Percentiles rank a stretch among this genome's conserved stretches.
These are phyloP conservation scores for Bellardia bayeri DNA, from an alignment of 2,888 invertebrate species.

Conservation along the genomic window DNA sequence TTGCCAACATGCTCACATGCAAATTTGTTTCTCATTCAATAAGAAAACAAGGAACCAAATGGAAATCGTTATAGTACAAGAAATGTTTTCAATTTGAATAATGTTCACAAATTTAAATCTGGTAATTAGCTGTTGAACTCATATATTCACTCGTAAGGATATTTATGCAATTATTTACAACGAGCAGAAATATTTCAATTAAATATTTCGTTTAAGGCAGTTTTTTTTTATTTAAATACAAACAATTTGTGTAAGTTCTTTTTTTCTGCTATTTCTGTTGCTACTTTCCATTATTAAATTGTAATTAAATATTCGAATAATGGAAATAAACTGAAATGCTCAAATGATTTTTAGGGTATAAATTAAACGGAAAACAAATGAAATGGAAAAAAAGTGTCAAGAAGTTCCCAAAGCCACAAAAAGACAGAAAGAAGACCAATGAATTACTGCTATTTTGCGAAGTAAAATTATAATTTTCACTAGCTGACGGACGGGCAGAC, in stretches of 20 bases:
- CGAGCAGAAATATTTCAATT: constrained; percentile 14
- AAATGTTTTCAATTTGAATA: constrained; percentile 62
- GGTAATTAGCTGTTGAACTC: constrained; percentile 53
- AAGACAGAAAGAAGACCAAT: background rate
- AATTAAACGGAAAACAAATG: background rate
- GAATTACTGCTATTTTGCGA: background rate
- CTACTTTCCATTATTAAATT: constrained; percentile 20
- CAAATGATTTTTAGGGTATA: constrained; percentile 35
- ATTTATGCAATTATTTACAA: constrained; percentile 59
- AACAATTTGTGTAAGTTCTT: background rate
- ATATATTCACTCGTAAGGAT: constrained; percentile 44
- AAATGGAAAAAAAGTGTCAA: background rate
- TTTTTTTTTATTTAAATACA: background rate
- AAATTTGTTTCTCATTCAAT: background rate
- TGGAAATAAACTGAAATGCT: constrained; percentile 22
- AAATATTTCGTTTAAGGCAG: constrained; percentile 27
- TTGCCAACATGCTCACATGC: background rate
- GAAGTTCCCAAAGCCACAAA: constrained; percentile 11
- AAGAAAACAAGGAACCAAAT: constrained; percentile 13
- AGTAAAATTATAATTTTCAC: constrained; percentile 27
- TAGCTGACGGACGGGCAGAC: background rate
- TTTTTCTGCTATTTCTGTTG: constrained; percentile 9
- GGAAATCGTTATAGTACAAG: constrained; percentile 43
- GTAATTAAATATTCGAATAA: constrained; percentile 40
- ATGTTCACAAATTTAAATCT: constrained; percentile 64